Evolutionary conservation across 1,140 invertebrate species (phyloP), one percentile per base, ranked within the genome.

Genomic region (Solenopsis invicta): DNA sequence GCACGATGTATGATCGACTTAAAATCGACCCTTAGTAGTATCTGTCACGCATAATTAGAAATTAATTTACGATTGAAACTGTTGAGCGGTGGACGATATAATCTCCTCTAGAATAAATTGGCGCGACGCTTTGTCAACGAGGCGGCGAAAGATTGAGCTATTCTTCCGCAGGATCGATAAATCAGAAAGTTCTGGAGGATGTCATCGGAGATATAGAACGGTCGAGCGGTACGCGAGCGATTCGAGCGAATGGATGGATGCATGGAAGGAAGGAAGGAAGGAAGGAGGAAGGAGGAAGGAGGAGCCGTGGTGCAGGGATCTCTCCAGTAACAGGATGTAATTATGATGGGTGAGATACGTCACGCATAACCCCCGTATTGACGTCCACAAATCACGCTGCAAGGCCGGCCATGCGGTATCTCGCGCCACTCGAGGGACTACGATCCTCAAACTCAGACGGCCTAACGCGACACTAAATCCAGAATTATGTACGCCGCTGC

Each of bases 291-390:
- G 62, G 61, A 92, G 89, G 89, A 88, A 88, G 88, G 75, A 92
- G 89, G 91, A 90, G 87, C 78, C 86, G 82, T 76, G 54, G 82
- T 59, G 64, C 89, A 87, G 90, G 89, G 89, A 94, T 93, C 93
- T 93, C 93, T 93, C 92, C 89, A 89, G 93, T 94, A 94, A 94
- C 94, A 93, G 93, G 94, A 94, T 94, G 94, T 95, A 95, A 95
- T 95, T 95, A 95, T 95, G 95, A 95, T 95, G 94, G 93, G 94
- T 95, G 94, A 95, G 95, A 95, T 95, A 95, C 93, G 94, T 95
- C 95, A 95, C 93, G 94, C 92, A 92, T 93, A 94, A 92, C 92
- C 93, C 92, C 92, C 92, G 92, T 95, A 95, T 95, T 95, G 95
- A 95, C 94, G 93, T 94, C 94, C 93, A 95, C 94, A 95, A 95